Percentiles rank a stretch among this genome's conserved stretches.
These are phyloP conservation scores for Cochlearius cochlearius DNA, from an alignment of 2,113 vertebrate genomes.

Conservation along the genomic window DNA sequence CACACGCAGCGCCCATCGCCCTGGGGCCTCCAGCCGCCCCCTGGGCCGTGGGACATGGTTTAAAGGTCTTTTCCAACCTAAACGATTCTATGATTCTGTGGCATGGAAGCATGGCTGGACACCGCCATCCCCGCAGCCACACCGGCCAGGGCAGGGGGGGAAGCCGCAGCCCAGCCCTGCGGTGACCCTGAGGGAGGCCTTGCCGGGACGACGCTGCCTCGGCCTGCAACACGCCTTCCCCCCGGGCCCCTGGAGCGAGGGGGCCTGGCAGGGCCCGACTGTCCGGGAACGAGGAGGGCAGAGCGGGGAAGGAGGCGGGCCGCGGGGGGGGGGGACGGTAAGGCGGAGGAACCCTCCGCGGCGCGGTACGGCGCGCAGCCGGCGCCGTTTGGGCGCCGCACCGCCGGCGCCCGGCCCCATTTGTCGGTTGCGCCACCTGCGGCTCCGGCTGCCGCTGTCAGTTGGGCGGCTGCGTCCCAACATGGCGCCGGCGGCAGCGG, in stretches of 20 bases:
- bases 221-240: neutral
- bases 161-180: neutral
- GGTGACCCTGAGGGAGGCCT: neutral
- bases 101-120: too few relatives aligned
- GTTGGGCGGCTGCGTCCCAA: conserved; percentile 48
- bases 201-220: too few relatives aligned
- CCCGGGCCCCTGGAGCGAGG: neutral
- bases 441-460: conserved; percentile 39
- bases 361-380: neutral
- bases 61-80: too few relatives aligned
- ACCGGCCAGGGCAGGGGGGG: neutral
- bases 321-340: neutral
- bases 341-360: fast-evolving
- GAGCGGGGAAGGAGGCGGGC: neutral
- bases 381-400: neutral
- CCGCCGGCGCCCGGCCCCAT: neutral
- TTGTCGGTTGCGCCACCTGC: conserved; percentile 47
- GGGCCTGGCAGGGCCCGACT: neutral
- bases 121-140: neutral
- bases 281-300: fast-evolving
- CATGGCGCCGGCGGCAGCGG: conserved; percentile 54
- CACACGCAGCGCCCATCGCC: fast-evolving
- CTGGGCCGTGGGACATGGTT: neutral
- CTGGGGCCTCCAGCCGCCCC: neutral
- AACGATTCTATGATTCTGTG: too few relatives aligned